phyloP scores from a whole-genome alignment of 2,888 invertebrate genomes.

The Parasteatoda lunata region DNA sequence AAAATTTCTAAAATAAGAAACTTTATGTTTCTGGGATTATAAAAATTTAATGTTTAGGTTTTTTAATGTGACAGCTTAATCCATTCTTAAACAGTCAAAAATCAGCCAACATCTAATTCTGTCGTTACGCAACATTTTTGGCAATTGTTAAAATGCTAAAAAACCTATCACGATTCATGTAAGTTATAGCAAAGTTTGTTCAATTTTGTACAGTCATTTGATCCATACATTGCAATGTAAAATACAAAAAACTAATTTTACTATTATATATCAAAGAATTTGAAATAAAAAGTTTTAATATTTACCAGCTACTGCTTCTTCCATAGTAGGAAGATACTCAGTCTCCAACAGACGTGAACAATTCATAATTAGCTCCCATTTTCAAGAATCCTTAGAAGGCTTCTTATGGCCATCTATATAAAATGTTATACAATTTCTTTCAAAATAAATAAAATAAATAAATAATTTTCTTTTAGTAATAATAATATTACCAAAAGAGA shows the following conservation, averaged over 20 bases:
- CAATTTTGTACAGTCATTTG: neutral
- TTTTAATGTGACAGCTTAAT: too few relatives aligned
- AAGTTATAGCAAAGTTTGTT: neutral
- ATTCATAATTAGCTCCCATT: constrained; percentile 66
- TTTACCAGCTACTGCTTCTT: constrained; percentile 68
- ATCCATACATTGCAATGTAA: neutral
- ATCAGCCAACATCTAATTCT: too few relatives aligned
- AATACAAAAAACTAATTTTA: too few relatives aligned
- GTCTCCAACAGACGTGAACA: constrained; percentile 69
- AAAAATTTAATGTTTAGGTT: too few relatives aligned
- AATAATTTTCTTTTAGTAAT: too few relatives aligned
- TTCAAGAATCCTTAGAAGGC: constrained; percentile 31
- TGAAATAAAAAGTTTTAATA: neutral
- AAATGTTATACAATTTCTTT: too few relatives aligned
- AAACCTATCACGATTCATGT: neutral
- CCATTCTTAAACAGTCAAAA: too few relatives aligned
- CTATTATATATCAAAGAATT: neutral
- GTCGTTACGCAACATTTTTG: too few relatives aligned
- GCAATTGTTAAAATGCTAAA: neutral
- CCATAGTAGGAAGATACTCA: constrained; percentile 70
- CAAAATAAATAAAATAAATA: too few relatives aligned
- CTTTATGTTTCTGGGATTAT: too few relatives aligned
- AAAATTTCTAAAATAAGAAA: too few relatives aligned
- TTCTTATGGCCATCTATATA: constrained; percentile 31
- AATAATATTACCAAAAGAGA: too few relatives aligned